Conservation (phyloP, 2,797 vertebrate species). For the Philypnodon macrostomus region DNA sequence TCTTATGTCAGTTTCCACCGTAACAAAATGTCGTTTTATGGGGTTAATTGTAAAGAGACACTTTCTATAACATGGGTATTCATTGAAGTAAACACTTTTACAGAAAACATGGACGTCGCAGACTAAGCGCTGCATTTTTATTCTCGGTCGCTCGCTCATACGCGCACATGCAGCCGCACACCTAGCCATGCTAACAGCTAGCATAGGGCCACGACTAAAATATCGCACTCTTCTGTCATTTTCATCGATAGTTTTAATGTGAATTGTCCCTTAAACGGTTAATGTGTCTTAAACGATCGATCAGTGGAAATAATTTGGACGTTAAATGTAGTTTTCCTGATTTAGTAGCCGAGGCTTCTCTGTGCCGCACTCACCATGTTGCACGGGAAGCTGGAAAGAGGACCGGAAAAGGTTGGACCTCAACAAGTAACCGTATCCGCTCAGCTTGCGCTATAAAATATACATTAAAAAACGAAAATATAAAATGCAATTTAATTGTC, state of each 20-base stretch:
- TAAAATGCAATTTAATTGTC: too few relatives aligned
- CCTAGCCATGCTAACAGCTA: conserved; percentile 64
- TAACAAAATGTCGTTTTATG: too few relatives aligned
- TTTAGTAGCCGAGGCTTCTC: conserved; percentile 13
- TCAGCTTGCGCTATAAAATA: conserved; percentile 36
- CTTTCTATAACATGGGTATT: too few relatives aligned
- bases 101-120: too few relatives aligned
- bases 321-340: not conserved
- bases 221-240: too few relatives aligned
- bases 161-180: conserved; percentile 61
- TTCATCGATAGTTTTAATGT: rapidly evolving
- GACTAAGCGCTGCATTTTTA: not conserved
- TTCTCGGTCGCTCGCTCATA: not conserved
- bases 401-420: conserved; percentile 63
- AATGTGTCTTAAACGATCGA: rapidly evolving
- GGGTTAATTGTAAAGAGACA: too few relatives aligned
- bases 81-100: too few relatives aligned
- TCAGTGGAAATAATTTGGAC: rapidly evolving
- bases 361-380: conserved; percentile 70
- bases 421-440: conserved; percentile 47
- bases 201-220: conserved; percentile 51
- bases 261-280: not conserved
- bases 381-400: conserved; percentile 76
- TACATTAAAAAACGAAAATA: too few relatives aligned
- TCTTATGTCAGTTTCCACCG: too few relatives aligned